A percentile compares a stretch with the other conserved stretches of the same genome.
Evolutionary conservation across 2,797 vertebrate genomes (phyloP).

Genomic region (Gallirallus australis): DNA sequence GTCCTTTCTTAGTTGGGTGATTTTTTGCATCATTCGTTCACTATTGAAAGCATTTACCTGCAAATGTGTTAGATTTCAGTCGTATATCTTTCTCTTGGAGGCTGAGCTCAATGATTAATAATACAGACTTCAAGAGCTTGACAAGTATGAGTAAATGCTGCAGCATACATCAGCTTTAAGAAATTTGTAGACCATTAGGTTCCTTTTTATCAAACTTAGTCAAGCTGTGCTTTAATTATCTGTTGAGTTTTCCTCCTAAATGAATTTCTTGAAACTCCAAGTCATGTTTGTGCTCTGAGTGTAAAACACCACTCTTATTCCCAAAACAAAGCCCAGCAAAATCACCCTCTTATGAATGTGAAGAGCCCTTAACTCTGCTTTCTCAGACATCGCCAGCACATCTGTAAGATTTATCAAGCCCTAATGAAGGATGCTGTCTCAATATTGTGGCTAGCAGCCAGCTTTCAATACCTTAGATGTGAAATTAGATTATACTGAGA

Average conservation of each 20-base stretch:
- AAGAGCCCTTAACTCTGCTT: neutral
- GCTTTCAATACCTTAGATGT: neutral
- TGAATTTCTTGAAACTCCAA: neutral
- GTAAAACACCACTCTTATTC: neutral
- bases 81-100: neutral
- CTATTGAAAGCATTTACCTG: neutral
- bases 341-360: neutral
- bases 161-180: neutral
- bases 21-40: neutral
- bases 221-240: neutral
- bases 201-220: neutral
- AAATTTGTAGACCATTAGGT: neutral
- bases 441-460: neutral
- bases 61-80: neutral
- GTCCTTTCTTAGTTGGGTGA: neutral
- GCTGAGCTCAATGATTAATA: neutral
- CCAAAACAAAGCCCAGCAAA: neutral
- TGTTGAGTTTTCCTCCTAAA: neutral
- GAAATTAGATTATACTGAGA: neutral
- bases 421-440: neutral
- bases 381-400: neutral
- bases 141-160: neutral
- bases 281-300: neutral
- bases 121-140: neutral
- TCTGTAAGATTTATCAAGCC: neutral